phyloP scores from a whole-genome alignment of 2,113 vertebrate species.

The Notothenia rossii region DNA sequence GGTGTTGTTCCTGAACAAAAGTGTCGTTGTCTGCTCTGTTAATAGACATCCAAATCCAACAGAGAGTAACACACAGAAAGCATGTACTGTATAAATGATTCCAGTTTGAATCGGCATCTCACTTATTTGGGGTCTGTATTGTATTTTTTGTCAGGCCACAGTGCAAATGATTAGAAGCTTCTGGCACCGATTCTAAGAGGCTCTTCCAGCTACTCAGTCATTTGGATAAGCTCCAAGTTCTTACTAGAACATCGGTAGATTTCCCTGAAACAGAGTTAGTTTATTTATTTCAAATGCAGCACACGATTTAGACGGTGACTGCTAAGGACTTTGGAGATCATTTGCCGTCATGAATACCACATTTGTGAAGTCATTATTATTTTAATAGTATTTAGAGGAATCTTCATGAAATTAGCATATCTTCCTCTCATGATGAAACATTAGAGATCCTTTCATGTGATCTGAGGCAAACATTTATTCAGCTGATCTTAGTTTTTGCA shows the following conservation, averaged over 20 bases:
- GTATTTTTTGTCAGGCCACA: neutral
- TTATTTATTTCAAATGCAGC: neutral
- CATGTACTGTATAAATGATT: neutral
- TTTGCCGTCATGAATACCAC: neutral
- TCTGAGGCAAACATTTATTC: neutral
- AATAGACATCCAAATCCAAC: conserved; percentile 1
- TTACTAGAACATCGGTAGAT: neutral
- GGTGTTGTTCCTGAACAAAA: neutral
- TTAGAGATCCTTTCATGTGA: neutral
- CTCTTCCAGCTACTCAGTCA: neutral
- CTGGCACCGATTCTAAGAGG: conserved; percentile 18
- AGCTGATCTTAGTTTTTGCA: neutral
- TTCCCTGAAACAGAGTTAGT: conserved; percentile 1
- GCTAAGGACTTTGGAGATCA: neutral
- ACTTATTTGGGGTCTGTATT: neutral
- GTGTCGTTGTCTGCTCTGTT: neutral
- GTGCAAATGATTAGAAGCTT: conserved; percentile 15
- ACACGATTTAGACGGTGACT: neutral
- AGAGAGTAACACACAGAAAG: neutral
- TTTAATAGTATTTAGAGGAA: neutral
- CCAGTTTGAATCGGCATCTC: neutral
- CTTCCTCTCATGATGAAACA: too few species aligned
- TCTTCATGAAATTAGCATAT: neutral
- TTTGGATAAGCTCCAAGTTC: neutral
- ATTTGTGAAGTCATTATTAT: neutral